Conservation (phyloP, 1,140 invertebrate species). For the Scylla paramamosain region DNA sequence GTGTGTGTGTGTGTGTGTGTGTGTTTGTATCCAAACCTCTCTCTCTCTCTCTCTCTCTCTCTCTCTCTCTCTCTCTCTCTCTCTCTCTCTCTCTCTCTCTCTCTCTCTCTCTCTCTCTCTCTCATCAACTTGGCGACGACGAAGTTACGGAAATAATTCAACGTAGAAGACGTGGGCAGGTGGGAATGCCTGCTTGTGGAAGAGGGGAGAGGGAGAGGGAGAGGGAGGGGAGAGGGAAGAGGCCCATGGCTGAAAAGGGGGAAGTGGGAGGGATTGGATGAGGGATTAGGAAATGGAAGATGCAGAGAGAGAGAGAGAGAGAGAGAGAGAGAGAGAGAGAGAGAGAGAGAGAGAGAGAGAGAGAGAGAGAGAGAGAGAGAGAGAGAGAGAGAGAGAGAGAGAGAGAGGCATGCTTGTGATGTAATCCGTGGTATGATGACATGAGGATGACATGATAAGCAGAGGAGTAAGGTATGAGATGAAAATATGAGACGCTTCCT, state of each 20-base stretch:
- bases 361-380: no score
- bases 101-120: no score
- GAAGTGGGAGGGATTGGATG: not conserved
- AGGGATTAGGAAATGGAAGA: not conserved
- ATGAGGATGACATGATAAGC: no score
- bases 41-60: no score
- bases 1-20: no score
- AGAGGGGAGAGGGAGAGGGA: not conserved
- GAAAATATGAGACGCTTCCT: no score
- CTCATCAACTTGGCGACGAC: no score
- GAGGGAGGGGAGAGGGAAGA: constrained; percentile 17
- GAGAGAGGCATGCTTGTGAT: not conserved
- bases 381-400: constrained; percentile 11
- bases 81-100: no score
- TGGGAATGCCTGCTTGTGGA: not conserved
- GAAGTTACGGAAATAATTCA: constrained; percentile 26
- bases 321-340: constrained; percentile 7
- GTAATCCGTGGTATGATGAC: no score
- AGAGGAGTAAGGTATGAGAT: no score
- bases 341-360: not conserved
- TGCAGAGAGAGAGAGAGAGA: not conserved
- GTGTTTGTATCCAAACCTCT: no score
- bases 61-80: no score
- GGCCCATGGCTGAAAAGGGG: not conserved
- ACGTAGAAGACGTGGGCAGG: not conserved